Conservation (phyloP, 2,888 invertebrate genomes). For the Eupelmus urozonus region DNA sequence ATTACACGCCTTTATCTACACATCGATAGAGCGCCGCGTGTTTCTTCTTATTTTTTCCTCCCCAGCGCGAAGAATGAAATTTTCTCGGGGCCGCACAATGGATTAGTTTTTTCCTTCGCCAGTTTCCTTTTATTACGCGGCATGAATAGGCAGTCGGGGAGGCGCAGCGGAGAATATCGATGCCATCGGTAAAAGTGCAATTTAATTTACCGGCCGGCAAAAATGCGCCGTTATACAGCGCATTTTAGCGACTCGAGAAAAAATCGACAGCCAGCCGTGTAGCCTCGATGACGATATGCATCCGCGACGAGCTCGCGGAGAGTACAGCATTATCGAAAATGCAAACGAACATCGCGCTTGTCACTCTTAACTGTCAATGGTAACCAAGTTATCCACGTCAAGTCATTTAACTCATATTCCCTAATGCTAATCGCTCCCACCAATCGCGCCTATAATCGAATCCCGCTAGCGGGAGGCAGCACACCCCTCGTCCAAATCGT, state of each 20-base stretch:
- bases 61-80: constrained; percentile 30
- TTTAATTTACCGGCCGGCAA: constrained; percentile 44
- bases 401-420: too few species aligned
- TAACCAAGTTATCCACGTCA: too few species aligned
- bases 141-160: constrained; percentile 47
- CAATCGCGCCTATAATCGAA: too few species aligned
- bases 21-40: constrained; percentile 7
- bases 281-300: too few species aligned
- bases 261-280: too few species aligned
- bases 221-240: constrained; percentile 51
- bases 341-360: too few species aligned
- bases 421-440: too few species aligned
- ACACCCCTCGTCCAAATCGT: too few species aligned
- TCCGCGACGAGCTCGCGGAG: too few species aligned
- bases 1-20: constrained; percentile 48
- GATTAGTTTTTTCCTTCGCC: constrained; percentile 48
- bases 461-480: too few species aligned
- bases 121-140: constrained; percentile 45
- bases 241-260: constrained; percentile 18
- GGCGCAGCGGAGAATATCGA: constrained; percentile 18
- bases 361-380: too few species aligned
- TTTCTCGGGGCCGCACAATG: constrained; percentile 54
- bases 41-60: background rate
- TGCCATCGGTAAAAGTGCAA: constrained; percentile 48
- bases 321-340: too few species aligned